phyloP scores from a whole-genome alignment of 2,113 vertebrate species.

The Periophthalmus modestus region DNA sequence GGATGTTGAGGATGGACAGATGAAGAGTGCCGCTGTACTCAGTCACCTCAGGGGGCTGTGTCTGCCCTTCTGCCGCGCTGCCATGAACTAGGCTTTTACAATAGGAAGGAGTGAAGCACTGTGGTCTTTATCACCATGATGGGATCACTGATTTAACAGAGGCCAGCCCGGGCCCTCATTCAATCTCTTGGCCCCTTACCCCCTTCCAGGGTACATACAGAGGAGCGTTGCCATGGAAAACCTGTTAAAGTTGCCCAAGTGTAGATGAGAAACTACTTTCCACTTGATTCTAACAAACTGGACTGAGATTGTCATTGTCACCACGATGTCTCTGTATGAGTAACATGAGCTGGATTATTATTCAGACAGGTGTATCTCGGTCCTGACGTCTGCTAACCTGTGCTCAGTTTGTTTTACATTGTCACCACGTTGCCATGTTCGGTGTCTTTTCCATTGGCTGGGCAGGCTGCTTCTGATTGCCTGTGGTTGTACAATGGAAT shows the following conservation, averaged over 20 bases:
- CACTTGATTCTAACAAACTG: conserved; percentile 55
- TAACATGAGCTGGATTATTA: conserved; percentile 15
- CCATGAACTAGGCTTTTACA: conserved; percentile 68
- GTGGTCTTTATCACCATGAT: conserved; percentile 68
- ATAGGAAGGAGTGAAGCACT: conserved; percentile 74
- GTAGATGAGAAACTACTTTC: conserved; percentile 73
- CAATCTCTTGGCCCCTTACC: conserved; percentile 64
- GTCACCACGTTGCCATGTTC: conserved; percentile 68
- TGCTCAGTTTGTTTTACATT: conserved; percentile 53
- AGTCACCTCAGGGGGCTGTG: conserved; percentile 9
- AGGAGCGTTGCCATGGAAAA: conserved; percentile 71
- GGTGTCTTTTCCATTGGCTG: conserved; percentile 64
- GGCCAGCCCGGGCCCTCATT: conserved; percentile 51
- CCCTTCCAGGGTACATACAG: conserved; percentile 49
- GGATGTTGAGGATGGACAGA: background rate
- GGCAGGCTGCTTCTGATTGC: conserved; percentile 64
- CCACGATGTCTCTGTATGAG: conserved; percentile 14
- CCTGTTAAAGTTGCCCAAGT: conserved; percentile 63
- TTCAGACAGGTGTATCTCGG: conserved; percentile 29
- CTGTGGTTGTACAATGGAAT: conserved; percentile 58
- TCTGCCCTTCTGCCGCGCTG: conserved; percentile 34
- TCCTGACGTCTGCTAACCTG: conserved; percentile 27
- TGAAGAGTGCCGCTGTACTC: background rate
- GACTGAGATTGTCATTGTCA: conserved; percentile 37
- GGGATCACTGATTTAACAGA: conserved; percentile 67